Evolutionary conservation across 2,113 vertebrate genomes (phyloP), one percentile per base, ranked within the genome.

Genomic region (Esox niger): DNA sequence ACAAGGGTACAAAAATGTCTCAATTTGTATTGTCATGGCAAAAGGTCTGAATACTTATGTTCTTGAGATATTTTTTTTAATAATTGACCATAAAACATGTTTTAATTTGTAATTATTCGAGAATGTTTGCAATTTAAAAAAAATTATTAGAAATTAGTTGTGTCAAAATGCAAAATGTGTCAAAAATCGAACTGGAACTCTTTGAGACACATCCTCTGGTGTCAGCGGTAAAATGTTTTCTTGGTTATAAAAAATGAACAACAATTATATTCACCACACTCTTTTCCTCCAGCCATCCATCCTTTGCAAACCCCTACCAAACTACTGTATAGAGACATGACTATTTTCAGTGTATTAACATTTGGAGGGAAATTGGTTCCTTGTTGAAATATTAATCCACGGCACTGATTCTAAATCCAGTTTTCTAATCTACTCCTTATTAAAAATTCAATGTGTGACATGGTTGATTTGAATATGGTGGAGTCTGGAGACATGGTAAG

Each of bases 401-500:
- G 60, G 70, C 69, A 75, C 80, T 79, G 76, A 85, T 77, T 85
- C 83, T 79, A 81, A 85, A 85, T 79, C 68, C 79, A 83, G 83
- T 79, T 76, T 83, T 77, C 77, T 79, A 83, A 85, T 81, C 83
- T 82, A 56, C 60, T 63, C 32, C 69, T 81, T 74, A 85, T 85
- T 83, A 85, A 85, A 83, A 76, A 81, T 85, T 66, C 70, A 85
- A 81, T 67, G 65, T 55, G 62, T 70, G 52, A 76, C 75, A 76
- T 78, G 72, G 73, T 79, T 72, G 79, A 81, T 81, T 81, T 83
- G 70, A 79, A 74, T 72, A 67, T 33, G 72, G 57, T 33, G 35
- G 60, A 68, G 25, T 26, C 68, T 13, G 60, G 67, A 71, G 62
- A 76, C 52, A 46, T 38, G 58, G 29, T 57, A 17, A 49, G 62